Base-by-base conservation (phyloP, 2,113 vertebrate species). In the Hippocampus barbouri region DNA sequence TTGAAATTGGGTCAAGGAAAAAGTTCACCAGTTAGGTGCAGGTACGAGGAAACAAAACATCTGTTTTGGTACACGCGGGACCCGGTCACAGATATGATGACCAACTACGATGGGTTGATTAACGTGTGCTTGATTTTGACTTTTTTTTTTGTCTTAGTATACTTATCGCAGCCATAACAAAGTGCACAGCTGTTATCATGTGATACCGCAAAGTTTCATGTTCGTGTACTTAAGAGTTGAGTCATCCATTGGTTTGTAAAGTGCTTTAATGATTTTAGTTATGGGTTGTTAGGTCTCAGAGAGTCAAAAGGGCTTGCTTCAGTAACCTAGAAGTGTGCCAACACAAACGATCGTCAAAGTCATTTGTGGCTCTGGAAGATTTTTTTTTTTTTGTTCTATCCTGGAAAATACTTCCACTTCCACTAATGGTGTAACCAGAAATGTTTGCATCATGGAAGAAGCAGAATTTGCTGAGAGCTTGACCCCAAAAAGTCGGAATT, bases 291-390 rank as follows among this genome's bases (percentile, higher is more conserved):
- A 47, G 38, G 23, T 66, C 41, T 47, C 43, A 16, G 15, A 25
- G 41, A 66, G 63, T 66, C 63, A 25, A 45, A 45, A 66, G 63
- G 63, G 40, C n/a, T 43, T n/a, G 45, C 21, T 66, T 47, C 21
- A 25, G 63, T 16, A 45, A 47, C 38, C 63, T 25, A 8, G n/a
- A 16, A 16, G n/a, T 66, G 41, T 23, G 63, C 63, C 63, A 66
- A 66, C n/a, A 23, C 45, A 25, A 66, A 45, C n/a, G n/a, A 20
- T 25, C 25, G 41, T 66, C 14, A 66, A 8, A 66, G 63, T 45
- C 63, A 64, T 64, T 64, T n/a, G 59, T 34, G 59, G 59, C 59
- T 34, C 34, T 34, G 63, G 63, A 64, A 64, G 62, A 41, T 64
- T 47, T 38, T 34, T 34, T 47, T 38, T 34, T 34, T 30, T 45